Conservation (phyloP, 2,797 vertebrate genomes). For the Lemur catta region DNA sequence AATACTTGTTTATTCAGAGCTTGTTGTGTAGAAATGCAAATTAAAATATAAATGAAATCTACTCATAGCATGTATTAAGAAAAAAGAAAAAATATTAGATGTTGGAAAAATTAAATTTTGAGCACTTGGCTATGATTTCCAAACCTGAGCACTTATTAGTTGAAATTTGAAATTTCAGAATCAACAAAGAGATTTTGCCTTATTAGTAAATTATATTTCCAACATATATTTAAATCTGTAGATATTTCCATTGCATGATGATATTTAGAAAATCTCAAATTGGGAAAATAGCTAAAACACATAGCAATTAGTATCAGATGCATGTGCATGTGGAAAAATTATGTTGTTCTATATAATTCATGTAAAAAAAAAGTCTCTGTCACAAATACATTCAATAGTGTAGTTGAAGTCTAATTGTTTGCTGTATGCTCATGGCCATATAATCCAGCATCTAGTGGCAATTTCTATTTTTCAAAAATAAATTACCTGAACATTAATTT, state of each 20-base stretch:
- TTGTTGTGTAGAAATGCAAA: not conserved
- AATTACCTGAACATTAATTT: not conserved
- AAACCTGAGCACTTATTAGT: not conserved
- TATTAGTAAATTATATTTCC: not conserved
- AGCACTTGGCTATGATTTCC: not conserved
- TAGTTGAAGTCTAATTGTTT: not conserved
- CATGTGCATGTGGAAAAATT: not conserved
- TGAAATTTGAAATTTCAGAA: not conserved
- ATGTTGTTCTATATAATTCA: not conserved
- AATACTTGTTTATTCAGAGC: constrained; percentile 8
- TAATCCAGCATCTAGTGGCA: not conserved
- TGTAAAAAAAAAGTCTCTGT: not conserved
- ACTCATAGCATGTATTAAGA: not conserved
- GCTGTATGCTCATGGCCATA: not conserved
- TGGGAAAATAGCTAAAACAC: not conserved
- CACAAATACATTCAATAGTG: not conserved
- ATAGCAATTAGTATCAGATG: not conserved
- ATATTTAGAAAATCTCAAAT: not conserved
- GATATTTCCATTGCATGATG: not conserved
- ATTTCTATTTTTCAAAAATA: not conserved
- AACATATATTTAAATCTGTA: not conserved
- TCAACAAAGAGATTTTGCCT: not conserved
- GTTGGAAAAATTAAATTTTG: not conserved
- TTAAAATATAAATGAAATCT: not conserved
- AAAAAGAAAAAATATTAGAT: not conserved